Base-by-base conservation (phyloP, 2,888 invertebrate species). In the Notocelia uddmanniana region DNA sequence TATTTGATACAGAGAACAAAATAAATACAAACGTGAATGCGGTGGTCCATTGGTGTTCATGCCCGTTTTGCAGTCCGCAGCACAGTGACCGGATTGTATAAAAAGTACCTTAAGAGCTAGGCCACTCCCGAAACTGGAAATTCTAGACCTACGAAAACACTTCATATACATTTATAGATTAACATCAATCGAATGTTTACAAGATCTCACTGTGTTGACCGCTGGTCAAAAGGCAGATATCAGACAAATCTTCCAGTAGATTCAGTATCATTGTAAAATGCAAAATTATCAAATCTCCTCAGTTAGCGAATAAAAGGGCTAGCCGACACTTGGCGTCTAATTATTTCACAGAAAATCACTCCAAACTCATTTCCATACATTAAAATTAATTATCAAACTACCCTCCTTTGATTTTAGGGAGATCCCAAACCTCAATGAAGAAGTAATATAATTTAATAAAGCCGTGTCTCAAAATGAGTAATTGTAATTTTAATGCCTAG, bases 331-430 rank as follows among this genome's bases (percentile, higher is more conserved):
- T 81, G 82, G 80, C 76, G 77, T 74, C 78, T 82, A 80, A 84
- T 85, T 83, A 83, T 76, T 71, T 76, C 80, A 79, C 64, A 52
- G 64, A 52, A 79, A 81, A 82, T 81, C 79, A 76, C 77, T 79
- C 78, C 72, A 68, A 79, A 81, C 81, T 85, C 83, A 90, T 90
- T 90, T 85, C 70, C 87, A 90, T 90, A 89, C 78, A 87, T 90
- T 90, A 85, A 86, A 87, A 89, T 89, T 87, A 88, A 90, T 88
- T 86, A 82, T 83, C 77, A 78, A 86, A 85, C 82, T 81, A 80
- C 74, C 80, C 13, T 79, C 76, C 80, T 83, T 84, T 79, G 76
- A 79, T 80, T 81, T 78, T 68, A 75, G 76, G 79, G 78, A 21
- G 45, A 55, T 45, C 31, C 60, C 54, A 41, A 68, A 19, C 19